Evolutionary conservation across 2,888 invertebrate species (phyloP).

Genomic region (Acleris holmiana): DNA sequence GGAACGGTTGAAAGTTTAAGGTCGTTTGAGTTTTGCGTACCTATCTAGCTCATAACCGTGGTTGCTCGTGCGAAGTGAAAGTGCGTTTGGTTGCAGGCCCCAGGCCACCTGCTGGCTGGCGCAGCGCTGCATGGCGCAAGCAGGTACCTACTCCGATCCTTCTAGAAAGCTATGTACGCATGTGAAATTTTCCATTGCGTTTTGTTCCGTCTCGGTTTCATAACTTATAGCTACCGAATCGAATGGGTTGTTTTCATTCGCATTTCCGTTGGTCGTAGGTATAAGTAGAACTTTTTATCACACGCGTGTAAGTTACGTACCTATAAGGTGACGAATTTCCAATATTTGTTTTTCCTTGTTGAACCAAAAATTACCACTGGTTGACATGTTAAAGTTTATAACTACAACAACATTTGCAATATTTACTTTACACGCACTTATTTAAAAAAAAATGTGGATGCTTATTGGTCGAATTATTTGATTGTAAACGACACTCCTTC

Average conservation of each 20-base stretch:
- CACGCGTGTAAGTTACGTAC: not conserved
- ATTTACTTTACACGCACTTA: not conserved
- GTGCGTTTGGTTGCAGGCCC: conserved; percentile 54
- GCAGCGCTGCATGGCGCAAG: conserved; percentile 61
- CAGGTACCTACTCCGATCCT: conserved; percentile 50
- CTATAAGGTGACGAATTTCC: not conserved
- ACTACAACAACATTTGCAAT: not conserved
- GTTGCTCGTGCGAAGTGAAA: conserved; percentile 67
- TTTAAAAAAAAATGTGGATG: not conserved
- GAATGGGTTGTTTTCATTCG: conserved; percentile 10
- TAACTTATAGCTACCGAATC: conserved; percentile 28
- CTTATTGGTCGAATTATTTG: too few relatives aligned
- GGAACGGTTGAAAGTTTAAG: conserved; percentile 52
- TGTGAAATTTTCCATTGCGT: conserved; percentile 61
- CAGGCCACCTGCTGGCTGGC: conserved; percentile 40
- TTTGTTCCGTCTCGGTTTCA: conserved; percentile 52
- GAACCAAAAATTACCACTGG: not conserved
- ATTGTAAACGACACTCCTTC: too few relatives aligned
- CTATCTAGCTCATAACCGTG: conserved; percentile 26
- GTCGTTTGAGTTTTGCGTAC: conserved; percentile 44
- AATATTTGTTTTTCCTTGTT: not conserved
- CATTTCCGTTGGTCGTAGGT: conserved; percentile 32
- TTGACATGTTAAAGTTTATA: not conserved
- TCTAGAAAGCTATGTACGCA: conserved; percentile 69
- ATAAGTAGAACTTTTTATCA: not conserved